Percentiles rank a stretch among this genome's conserved stretches.
Conservation (phyloP, 1,140 invertebrate genomes). For the Listronotus bonariensis region DNA sequence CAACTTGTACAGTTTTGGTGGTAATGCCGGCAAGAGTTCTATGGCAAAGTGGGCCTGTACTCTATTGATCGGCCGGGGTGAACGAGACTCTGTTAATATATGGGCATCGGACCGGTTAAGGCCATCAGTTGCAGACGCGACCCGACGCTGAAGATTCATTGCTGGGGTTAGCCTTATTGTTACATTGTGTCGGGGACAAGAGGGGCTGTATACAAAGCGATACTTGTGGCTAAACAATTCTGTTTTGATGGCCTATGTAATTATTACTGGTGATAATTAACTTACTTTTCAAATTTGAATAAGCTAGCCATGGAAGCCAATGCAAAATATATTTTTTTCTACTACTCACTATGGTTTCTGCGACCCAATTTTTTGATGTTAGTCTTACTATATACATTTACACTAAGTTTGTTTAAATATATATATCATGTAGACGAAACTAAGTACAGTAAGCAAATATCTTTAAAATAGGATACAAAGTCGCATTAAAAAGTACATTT, state of each 20-base stretch:
- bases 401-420: no score
- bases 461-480: no score
- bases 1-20: slow-evolving; percentile 13
- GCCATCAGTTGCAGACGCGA: slow-evolving; percentile 27
- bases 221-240: slow-evolving; percentile 10
- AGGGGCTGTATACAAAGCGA: slow-evolving; percentile 16
- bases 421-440: no score
- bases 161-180: slow-evolving; percentile 22
- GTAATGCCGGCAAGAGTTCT: slow-evolving; percentile 19
- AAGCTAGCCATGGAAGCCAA: no score
- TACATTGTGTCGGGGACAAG: slow-evolving; percentile 20
- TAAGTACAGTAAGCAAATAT: no score
- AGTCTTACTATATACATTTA: no score
- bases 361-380: no score
- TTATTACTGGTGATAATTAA: no score
- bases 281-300: no score
- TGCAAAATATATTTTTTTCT: slow-evolving; percentile 10
- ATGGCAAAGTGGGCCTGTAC: slow-evolving; percentile 10
- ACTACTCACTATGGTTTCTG: slow-evolving; percentile 2
- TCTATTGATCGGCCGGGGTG: slow-evolving; percentile 18
- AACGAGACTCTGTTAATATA: slow-evolving; percentile 23
- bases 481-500: no score
- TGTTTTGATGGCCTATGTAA: slow-evolving; percentile 16
- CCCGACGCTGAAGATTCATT: slow-evolving; percentile 23
- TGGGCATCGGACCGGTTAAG: slow-evolving; percentile 20